phyloP scores from a whole-genome alignment of 2,113 vertebrate species.

The Urocolius indicus region DNA sequence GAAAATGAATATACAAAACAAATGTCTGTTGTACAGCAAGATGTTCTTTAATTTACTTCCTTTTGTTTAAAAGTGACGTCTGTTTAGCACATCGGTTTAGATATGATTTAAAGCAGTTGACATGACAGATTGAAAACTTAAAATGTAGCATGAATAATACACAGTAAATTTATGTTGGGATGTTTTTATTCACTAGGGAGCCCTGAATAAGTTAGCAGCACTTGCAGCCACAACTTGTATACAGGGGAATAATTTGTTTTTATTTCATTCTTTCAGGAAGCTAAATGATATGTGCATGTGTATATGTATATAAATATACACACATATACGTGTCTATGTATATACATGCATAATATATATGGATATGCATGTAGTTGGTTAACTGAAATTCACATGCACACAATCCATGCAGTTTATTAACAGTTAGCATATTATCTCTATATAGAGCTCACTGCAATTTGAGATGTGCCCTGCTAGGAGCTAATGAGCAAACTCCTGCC shows the following conservation, averaged over 20 bases:
- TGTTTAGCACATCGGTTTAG: slow-evolving; percentile 45
- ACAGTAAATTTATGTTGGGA: slow-evolving; percentile 69
- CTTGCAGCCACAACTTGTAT: slow-evolving; percentile 61
- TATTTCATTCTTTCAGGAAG: slow-evolving; percentile 30
- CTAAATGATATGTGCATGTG: not conserved
- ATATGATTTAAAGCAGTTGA: slow-evolving; percentile 62
- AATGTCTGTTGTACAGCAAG: slow-evolving; percentile 50
- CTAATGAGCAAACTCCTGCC: slow-evolving; percentile 81
- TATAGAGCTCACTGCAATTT: slow-evolving; percentile 74
- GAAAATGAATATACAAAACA: slow-evolving; percentile 54
- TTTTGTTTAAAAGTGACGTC: slow-evolving; percentile 61
- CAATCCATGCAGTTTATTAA: slow-evolving; percentile 71
- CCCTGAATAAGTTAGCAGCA: slow-evolving; percentile 45
- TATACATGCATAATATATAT: not conserved
- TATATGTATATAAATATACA: accelerated
- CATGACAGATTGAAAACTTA: slow-evolving; percentile 67
- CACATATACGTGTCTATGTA: not conserved
- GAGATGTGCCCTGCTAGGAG: slow-evolving; percentile 76
- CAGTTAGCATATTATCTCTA: slow-evolving; percentile 73
- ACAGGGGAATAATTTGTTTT: slow-evolving; percentile 47
- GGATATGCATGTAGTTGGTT: not conserved
- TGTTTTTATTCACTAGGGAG: slow-evolving; percentile 62
- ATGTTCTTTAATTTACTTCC: slow-evolving; percentile 65
- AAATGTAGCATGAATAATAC: slow-evolving; percentile 71
- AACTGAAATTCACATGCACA: not conserved